Evolutionary conservation across 2,888 invertebrate genomes (phyloP).

Genomic region (Calliphora vomitoria): DNA sequence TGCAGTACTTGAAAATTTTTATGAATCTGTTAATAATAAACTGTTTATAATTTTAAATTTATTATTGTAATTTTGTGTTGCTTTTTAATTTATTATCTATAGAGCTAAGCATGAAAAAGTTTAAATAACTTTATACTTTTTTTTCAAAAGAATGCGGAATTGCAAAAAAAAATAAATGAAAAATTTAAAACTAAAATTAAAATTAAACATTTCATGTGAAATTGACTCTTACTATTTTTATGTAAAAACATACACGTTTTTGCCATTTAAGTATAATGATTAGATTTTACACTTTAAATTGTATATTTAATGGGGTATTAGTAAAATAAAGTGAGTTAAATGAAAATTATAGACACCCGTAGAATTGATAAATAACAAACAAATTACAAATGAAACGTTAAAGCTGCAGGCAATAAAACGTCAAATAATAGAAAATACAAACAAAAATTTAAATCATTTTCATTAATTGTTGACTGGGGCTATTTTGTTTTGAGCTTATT

Average conservation of each 20-base stretch:
- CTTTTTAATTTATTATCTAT: neutral
- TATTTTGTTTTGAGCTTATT: too few relatives aligned
- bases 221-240: neutral
- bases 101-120: neutral
- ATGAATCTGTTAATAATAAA: neutral
- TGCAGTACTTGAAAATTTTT: neutral
- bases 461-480: too few relatives aligned
- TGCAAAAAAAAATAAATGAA: neutral
- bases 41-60: neutral
- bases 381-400: neutral
- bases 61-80: neutral
- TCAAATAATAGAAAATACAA: too few relatives aligned
- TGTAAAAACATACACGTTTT: neutral
- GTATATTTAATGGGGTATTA: neutral
- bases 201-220: neutral
- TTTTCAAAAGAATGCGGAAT: conserved; percentile 56
- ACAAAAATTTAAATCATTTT: too few relatives aligned
- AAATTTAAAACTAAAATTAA: neutral
- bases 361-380: neutral
- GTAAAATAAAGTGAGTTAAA: neutral
- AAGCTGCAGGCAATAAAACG: neutral
- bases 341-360: neutral
- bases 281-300: neutral
- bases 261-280: conserved; percentile 1
- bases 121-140: neutral